phyloP scores from a whole-genome alignment of 2,888 invertebrate species.

The Creontiades dilutus region DNA sequence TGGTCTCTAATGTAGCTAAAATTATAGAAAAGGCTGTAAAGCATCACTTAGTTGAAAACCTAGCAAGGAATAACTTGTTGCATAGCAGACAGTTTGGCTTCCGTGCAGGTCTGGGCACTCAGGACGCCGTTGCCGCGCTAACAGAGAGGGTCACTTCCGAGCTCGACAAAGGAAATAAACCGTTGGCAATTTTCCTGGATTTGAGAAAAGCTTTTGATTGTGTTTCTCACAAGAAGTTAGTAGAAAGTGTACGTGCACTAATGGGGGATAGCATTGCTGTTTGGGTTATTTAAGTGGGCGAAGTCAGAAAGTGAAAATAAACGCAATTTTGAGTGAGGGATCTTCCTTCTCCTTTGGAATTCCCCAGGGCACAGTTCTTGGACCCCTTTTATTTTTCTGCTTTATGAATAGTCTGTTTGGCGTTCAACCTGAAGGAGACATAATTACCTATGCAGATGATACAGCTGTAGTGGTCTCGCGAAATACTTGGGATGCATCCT shows the following conservation, averaged over 20 bases:
- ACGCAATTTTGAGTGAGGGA: neutral
- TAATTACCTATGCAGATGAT: conserved; percentile 35
- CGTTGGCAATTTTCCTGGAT: conserved; percentile 5
- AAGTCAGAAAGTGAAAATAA: neutral
- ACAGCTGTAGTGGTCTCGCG: conserved; percentile 32
- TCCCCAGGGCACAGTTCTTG: no score
- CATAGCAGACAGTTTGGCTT: conserved; percentile 5
- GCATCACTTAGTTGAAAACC: neutral
- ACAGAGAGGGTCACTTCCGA: conserved; percentile 9
- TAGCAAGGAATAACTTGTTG: neutral
- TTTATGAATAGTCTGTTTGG: conserved; percentile 19
- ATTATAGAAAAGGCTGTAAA: no score
- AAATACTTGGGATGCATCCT: neutral
- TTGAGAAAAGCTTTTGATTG: neutral
- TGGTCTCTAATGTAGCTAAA: no score
- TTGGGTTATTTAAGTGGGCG: neutral
- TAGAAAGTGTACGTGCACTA: neutral
- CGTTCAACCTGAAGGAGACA: conserved; percentile 17
- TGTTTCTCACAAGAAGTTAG: neutral
- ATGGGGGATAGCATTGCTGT: neutral
- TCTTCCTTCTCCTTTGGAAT: no score
- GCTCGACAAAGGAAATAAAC: conserved; percentile 39
- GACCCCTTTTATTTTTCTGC: conserved; percentile 28
- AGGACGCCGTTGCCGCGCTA: conserved; percentile 36
- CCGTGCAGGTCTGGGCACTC: neutral